Base-by-base conservation (phyloP, 2,888 invertebrate genomes). In the Agriopis aurantiaria region DNA sequence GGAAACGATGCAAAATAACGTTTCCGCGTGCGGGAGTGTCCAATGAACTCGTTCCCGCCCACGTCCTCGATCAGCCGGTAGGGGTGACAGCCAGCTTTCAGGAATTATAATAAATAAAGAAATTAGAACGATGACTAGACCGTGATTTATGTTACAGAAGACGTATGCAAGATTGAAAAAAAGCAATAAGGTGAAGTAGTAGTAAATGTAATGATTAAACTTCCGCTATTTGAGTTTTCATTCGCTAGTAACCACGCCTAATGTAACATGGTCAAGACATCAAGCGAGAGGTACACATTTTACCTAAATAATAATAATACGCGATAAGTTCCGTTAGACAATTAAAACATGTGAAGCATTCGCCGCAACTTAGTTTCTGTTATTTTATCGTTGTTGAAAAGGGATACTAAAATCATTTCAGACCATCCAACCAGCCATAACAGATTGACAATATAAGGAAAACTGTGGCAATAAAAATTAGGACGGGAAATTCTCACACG, bases 21-120 rank as follows among this genome's bases (percentile, higher is more conserved):
- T 84, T 91, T 92, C 92, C 92, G 92, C 91, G 86, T 92, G 78
- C 91, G 85, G 85, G 84, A 85, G 82, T 88, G 90, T 89, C 88
- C 89, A 85, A 84, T 90, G 90, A 88, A 88, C 90, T 87, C 89
- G 83, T 88, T 88, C 83, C 82, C 78, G 81, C 89, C 88, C 88
- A 88, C 89, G 85, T 85, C 75, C 66, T 69, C 72, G 72, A 46
- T 63, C 45, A 12, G 33, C 14, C 57, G 41, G n/a, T n/a, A 55
- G 75, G 74, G 74, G 68, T 77, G 77, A 75, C 75, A 73, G 69
- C 72, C 70, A 69, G 63, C 65, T 75, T 66, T 69, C 69, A 65
- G 67, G 70, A 72, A 72, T 74, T 56, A 57, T 53, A 61, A 61
- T 52, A 49, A n/a, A 57, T 48, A 49, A 33, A 49, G 49, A 60